Percentiles rank a stretch among this genome's conserved stretches.
Evolutionary conservation across 2,888 invertebrate genomes (phyloP).

Genomic region (Aquatica leii): DNA sequence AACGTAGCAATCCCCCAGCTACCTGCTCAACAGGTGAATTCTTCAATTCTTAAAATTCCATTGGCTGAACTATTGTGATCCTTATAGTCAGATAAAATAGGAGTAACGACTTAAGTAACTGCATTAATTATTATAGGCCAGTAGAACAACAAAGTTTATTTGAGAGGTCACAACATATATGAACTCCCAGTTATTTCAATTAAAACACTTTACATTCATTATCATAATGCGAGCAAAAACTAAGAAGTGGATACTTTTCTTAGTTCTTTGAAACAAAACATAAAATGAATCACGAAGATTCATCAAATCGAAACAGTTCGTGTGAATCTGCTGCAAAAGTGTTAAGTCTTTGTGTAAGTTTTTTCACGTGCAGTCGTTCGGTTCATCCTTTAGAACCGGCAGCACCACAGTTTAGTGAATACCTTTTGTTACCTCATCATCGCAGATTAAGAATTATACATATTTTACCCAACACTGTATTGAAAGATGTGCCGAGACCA

Average conservation of each 20-base stretch:
- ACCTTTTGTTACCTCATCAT: constrained; percentile 53
- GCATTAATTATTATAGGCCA: constrained; percentile 18
- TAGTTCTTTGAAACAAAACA: constrained; percentile 17
- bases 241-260: too few relatives aligned
- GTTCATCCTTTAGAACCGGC: constrained; percentile 55
- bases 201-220: constrained; percentile 8
- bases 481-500: constrained; percentile 37
- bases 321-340: constrained; percentile 32
- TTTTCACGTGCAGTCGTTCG: constrained; percentile 49
- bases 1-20: not conserved
- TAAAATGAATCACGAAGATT: constrained; percentile 26
- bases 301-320: constrained; percentile 10
- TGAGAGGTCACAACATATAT: constrained; percentile 18
- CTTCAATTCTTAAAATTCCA: constrained; percentile 5
- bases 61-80: constrained; percentile 19
- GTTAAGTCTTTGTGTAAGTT: constrained; percentile 32
- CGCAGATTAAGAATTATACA: constrained; percentile 56
- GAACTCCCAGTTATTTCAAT: constrained; percentile 23
- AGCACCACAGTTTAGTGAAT: constrained; percentile 55
- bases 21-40: constrained; percentile 10
- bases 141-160: constrained; percentile 13
- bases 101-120: constrained; percentile 17
- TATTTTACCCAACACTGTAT: constrained; percentile 47
- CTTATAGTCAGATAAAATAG: constrained; percentile 28
- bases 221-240: constrained; percentile 18